Base-by-base conservation (phyloP, 2,888 invertebrate species). In the Amblyjoppa proteus region DNA sequence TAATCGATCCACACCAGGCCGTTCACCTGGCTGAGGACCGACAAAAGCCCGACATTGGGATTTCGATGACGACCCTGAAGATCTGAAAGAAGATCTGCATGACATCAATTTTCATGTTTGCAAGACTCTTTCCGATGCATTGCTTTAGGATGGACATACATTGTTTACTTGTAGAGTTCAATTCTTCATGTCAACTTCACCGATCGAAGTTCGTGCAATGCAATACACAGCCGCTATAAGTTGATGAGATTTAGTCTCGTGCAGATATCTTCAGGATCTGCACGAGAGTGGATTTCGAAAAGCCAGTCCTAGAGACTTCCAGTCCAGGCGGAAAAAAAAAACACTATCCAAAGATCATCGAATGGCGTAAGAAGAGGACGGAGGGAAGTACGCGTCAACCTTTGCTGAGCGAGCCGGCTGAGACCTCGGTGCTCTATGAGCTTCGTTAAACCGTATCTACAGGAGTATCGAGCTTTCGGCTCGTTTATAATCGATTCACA, bases 11-110 rank as follows among this genome's bases (percentile, higher is more conserved):
- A 56, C 84, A 84, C 79, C 86, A 87, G 91, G 89, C 89, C 90
- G 90, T 91, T 93, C 93, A 93, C 93, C 93, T 93, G 93, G 93
- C 89, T 87, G 85, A 69, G 77, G 28, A 71, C 45, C 81, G 28
- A 11, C 58, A 28, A 25, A 61, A 77, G 64, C 66, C 51, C 20
- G 51, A 51, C 41, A 73, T 83, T 49, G 80, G 74, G 80, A 83
- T 83, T 83, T 41, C 11, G 41, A 41, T 2, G 11, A 41, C 11
- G 34, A 2, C 28, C 34, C 9, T 41, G 41, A 41, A 41, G 41
- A 41, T 41, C 34, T 34, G n/a, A n/a, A n/a, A n/a, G 34, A 34
- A 34, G 6, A 11, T 41, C 41, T 41, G 9, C 9, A 3, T 9
- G 41, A 9, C 41, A 41, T 41, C 34, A 7, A 34, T 6, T 34